Conservation (phyloP, 2,888 invertebrate genomes). For the Dioctria rufipes region DNA sequence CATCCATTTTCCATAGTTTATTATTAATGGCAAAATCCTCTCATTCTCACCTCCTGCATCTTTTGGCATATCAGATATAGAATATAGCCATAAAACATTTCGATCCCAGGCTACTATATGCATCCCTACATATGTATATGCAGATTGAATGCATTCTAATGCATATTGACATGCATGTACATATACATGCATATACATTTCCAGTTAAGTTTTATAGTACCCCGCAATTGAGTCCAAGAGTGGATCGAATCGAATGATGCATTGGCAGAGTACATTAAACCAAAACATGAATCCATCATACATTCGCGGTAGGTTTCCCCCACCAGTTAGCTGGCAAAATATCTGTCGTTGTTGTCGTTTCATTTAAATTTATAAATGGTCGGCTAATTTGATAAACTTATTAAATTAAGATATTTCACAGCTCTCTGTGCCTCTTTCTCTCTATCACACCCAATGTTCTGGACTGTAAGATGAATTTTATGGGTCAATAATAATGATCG, state of each 20-base stretch:
- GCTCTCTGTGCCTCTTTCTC: not conserved
- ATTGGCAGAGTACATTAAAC: constrained; percentile 62
- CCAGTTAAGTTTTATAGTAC: not conserved
- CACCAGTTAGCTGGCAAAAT: constrained; percentile 41
- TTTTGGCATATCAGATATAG: not conserved
- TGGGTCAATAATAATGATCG: constrained; percentile 34
- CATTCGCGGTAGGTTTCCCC: constrained; percentile 36
- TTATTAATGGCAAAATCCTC: constrained; percentile 32
- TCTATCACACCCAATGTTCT: not conserved
- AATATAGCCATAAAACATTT: no score
- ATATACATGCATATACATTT: not conserved
- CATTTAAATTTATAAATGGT: constrained; percentile 62
- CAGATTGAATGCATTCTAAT: constrained; percentile 23
- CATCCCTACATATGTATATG: not conserved
- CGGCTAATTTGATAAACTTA: constrained; percentile 62
- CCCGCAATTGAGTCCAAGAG: constrained; percentile 59
- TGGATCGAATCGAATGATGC: constrained; percentile 62
- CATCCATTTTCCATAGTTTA: not conserved
- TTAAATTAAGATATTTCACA: constrained; percentile 58
- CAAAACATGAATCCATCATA: constrained; percentile 58
- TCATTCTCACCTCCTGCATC: constrained; percentile 16
- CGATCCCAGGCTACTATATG: not conserved
- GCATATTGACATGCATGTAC: constrained; percentile 2
- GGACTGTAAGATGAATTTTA: not conserved
- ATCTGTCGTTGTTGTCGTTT: constrained; percentile 58